These are phyloP conservation scores for Shinisaurus crocodilurus DNA, from an alignment of 2,113 vertebrate species.

Conservation along the genomic window DNA sequence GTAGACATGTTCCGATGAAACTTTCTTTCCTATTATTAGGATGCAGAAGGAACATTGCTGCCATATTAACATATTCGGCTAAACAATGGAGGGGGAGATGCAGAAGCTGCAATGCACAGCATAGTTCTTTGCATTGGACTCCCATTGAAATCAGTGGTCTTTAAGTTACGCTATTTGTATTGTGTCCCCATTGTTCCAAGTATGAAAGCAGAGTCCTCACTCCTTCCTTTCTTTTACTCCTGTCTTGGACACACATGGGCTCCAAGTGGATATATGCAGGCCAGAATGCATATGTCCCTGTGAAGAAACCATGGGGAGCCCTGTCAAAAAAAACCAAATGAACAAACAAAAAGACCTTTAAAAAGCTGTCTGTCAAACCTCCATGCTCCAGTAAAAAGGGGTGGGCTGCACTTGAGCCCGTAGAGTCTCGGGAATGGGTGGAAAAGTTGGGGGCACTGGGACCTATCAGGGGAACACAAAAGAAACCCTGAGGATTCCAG, in stretches of 20 bases:
- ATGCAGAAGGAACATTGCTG: rapidly evolving
- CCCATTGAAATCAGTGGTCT: neutral
- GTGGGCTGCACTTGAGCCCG: too few relatives aligned
- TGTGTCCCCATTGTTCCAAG: neutral
- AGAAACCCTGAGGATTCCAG: too few relatives aligned
- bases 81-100: neutral
- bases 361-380: too few relatives aligned
- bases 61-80: neutral
- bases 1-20: rapidly evolving
- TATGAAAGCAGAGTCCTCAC: neutral
- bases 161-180: neutral
- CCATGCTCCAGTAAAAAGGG: too few relatives aligned
- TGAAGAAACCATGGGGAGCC: too few relatives aligned
- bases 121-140: neutral
- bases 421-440: too few relatives aligned
- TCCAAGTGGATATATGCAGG: too few relatives aligned
- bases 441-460: too few relatives aligned
- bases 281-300: too few relatives aligned
- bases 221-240: neutral
- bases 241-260: neutral
- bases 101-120: neutral
- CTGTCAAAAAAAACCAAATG: too few relatives aligned
- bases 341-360: too few relatives aligned
- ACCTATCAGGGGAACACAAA: too few relatives aligned
- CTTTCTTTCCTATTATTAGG: neutral